A percentile compares a stretch with the other conserved stretches of the same genome.
phyloP scores from a whole-genome alignment of 2,888 invertebrate species.

The Gari tellinella region DNA sequence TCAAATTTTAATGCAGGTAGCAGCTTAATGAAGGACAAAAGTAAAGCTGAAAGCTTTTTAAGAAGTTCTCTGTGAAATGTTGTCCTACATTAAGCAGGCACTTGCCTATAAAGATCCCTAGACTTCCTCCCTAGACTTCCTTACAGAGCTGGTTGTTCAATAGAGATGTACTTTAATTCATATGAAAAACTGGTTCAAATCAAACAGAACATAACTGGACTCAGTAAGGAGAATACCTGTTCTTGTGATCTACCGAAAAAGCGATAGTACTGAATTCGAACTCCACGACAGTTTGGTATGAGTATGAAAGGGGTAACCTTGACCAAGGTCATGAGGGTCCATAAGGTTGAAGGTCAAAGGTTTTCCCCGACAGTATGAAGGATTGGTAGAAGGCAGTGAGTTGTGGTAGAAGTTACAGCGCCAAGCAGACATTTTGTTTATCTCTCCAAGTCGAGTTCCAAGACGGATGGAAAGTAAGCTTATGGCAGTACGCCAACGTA shows the following conservation, averaged over 20 bases:
- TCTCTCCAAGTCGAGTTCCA: slow-evolving; percentile 22
- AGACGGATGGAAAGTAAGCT: too few relatives aligned
- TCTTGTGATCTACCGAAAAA: slow-evolving; percentile 41
- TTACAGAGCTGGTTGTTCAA: too few relatives aligned
- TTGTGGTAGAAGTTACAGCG: slow-evolving; percentile 20
- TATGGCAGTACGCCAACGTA: too few relatives aligned
- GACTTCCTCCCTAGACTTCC: too few relatives aligned
- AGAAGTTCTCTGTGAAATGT: too few relatives aligned
- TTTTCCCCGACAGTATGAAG: slow-evolving; percentile 19
- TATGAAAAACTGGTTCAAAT: too few relatives aligned
- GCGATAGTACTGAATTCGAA: slow-evolving; percentile 44
- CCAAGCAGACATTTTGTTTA: slow-evolving; percentile 15
- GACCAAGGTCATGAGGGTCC: slow-evolving; percentile 39
- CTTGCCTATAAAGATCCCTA: too few relatives aligned
- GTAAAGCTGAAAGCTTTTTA: too few relatives aligned
- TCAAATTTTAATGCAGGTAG: too few relatives aligned
- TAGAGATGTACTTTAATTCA: too few relatives aligned
- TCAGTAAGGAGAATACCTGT: slow-evolving; percentile 45
- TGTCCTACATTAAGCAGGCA: too few relatives aligned
- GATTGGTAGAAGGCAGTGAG: slow-evolving; percentile 28
- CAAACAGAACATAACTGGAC: slow-evolving; percentile 4
- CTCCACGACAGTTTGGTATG: slow-evolving; percentile 41
- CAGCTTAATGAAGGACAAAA: too few relatives aligned
- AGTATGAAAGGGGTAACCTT: slow-evolving; percentile 52
- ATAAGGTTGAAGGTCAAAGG: slow-evolving; percentile 35